Base-by-base conservation (phyloP, 2,113 vertebrate genomes). In the Tupaia chinensis region DNA sequence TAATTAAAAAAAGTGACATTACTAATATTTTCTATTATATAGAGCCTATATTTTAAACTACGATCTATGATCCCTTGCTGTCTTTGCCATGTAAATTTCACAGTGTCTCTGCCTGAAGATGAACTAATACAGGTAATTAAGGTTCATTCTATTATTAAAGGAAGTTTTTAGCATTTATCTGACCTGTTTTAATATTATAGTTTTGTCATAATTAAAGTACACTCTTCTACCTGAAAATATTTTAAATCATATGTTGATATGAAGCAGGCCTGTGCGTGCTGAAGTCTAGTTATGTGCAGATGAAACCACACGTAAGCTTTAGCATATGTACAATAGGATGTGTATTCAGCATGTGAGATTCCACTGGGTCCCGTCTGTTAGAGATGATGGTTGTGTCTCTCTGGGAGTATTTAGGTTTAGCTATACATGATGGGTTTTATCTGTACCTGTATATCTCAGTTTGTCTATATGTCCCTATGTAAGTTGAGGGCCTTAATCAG, bases 41-140 rank as follows among this genome's bases (percentile, higher is more conserved):
- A 99, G 99, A 99, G 99, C 97, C 98, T 99, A 78, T 99, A 99
- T 98, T 99, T 99, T 97, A 99, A 99, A 97, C 98, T 99, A 58
- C 99, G 99, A 3, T 99, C 99, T 9, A 99, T 99, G 99, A 98
- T 99, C 77, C 99, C 99, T 74, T 99, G 99, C 98, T 99, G 99
- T 94, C 99, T 99, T 66, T 99, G 99, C 98, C 99, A 99, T 93
- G 99, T 99, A 12, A 99, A 99, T 98, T 99, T 99, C 93, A 99
- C 99, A 19, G 99, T 99, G 15, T 99, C 99, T 32, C 98, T 99
- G 74, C 99, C 99, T 86, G 99, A 99, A 96, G 99, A 99, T 97
- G 99, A 99, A 95, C 98, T 99, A 97, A 99, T 99, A 98, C 99
- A 99, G 99, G 99, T 99, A 96, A 98, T 32, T 77, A 68, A 82